Base-by-base conservation (phyloP, 2,113 vertebrate genomes). In the Notiomystis cincta region DNA sequence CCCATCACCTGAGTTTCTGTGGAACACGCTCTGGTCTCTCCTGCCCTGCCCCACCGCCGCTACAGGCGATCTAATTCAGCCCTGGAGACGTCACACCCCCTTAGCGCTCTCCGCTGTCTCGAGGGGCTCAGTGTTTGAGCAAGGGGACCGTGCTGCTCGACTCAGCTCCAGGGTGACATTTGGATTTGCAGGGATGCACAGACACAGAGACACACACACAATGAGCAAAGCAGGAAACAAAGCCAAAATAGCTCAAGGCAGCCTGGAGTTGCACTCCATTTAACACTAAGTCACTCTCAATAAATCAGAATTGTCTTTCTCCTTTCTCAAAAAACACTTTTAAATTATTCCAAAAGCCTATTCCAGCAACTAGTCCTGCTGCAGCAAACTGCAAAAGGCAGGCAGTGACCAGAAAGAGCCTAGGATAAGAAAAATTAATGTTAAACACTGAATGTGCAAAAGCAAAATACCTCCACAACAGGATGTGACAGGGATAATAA, bases 201-300 rank as follows among this genome's bases (percentile, higher is more conserved):
- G 54, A 71, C 76, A 87, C 33, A 87, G 60, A 72, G 30, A 73
- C 79, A 62, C 71, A 82, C 53, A 58, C 3, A 31, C 85, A 66
- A 50, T 3, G 64, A 93, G 90, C 61, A 94, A 92, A 90, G 92
- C 47, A 66, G 72, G 90, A 93, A 95, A 85, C 42, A 9, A 90
- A 93, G 87, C 93, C 93, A 95, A 58, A 92, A 97, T 17, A 70
- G 93, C 92, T 94, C 84, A 86, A 83, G 95, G 93, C 95, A 94
- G 84, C 71, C 56, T 72, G 48, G 87, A 79, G 70, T 15, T 94
- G 91, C 70, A 90, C 82, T 86, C 71, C 85, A 83, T 81, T 94
- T 93, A 96, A 87, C 76, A 93, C 92, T 58, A 95, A 95, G 93
- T 93, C 90, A 83, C 75, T 93, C 92, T 86, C 66, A 90, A 90